Base-by-base conservation (phyloP, 2,888 invertebrate species). In the Agrilus biguttatus region DNA sequence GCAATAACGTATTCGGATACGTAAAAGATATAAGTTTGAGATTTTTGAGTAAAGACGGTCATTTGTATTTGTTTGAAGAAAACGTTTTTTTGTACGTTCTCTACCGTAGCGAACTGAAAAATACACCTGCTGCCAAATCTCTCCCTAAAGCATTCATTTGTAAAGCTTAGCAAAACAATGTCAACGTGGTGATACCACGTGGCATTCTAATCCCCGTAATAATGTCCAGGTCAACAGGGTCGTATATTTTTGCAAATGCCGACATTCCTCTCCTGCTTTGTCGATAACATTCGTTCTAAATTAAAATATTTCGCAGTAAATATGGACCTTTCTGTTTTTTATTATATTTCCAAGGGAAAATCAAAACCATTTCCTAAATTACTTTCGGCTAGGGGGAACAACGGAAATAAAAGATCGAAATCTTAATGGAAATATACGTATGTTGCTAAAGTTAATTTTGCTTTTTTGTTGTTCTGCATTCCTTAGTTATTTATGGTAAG, bases 121-220 rank as follows among this genome's bases (percentile, higher is more conserved):
- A 58, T 56, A 51, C 51, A 55, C 54, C 55, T 52, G 53, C 49
- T 46, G 41, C 47, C 53, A 54, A 53, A 54, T 55, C 53, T 47
- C 46, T 49, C 49, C 49, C 47, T 50, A 53, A 56, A 52, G 49
- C 49, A 46, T 53, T 49, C 51, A 59, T 58, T 58, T 59, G 57
- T 58, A 58, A 56, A 52, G 54, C 58, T 59, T 59, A 57, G 48
- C 53, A 53, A 58, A 55, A 57, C 55, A 53, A 55, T 57, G 56
- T 54, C 53, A 52, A 53, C 44, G 51, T 46, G 47, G 44, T 44
- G 51, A 45, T 39, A 49, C 42, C 39, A 38, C 36, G 40, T 44
- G 37, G 38, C 40, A 41, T 44, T 37, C 45, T 49, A 48, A 50
- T 52, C 51, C 51, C 43, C 40, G 47, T 50, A 50, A 50, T 50